Evolutionary conservation across 2,797 vertebrate genomes (phyloP).

Genomic region (Chrosomus eos): DNA sequence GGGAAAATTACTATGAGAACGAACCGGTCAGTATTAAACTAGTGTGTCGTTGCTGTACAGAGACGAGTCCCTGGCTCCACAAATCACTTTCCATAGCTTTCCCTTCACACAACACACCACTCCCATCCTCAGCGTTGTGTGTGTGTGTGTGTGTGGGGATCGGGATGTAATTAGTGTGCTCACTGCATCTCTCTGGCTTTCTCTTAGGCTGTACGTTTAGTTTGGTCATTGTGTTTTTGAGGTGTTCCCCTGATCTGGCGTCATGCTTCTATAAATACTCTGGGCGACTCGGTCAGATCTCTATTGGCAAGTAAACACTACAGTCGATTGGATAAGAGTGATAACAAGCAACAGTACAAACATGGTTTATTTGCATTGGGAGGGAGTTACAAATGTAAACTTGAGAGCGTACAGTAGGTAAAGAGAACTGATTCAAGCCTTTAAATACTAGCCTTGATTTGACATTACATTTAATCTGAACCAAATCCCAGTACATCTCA

Average conservation of each 20-base stretch:
- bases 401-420: slow-evolving; percentile 44
- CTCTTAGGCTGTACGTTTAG: slow-evolving; percentile 41
- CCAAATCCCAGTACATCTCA: not conserved
- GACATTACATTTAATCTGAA: not conserved
- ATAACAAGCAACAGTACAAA: slow-evolving; percentile 56
- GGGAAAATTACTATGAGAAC: slow-evolving; percentile 96
- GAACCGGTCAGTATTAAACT: slow-evolving; percentile 92
- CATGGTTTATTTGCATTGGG: slow-evolving; percentile 55
- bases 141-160: not conserved
- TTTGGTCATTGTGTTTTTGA: slow-evolving; percentile 66
- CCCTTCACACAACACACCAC: slow-evolving; percentile 36
- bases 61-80: slow-evolving; percentile 65
- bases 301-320: slow-evolving; percentile 53
- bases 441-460: not conserved
- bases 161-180: slow-evolving; percentile 60
- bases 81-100: slow-evolving; percentile 72
- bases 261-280: slow-evolving; percentile 46
- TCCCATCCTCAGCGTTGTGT: slow-evolving; percentile 35
- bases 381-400: slow-evolving; percentile 33
- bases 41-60: slow-evolving; percentile 53
- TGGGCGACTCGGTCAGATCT: slow-evolving; percentile 44
- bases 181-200: slow-evolving; percentile 52
- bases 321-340: slow-evolving; percentile 43
- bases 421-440: not conserved
- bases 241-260: slow-evolving; percentile 31